Conservation (phyloP, 2,797 vertebrate species). For the Avahi laniger region DNA sequence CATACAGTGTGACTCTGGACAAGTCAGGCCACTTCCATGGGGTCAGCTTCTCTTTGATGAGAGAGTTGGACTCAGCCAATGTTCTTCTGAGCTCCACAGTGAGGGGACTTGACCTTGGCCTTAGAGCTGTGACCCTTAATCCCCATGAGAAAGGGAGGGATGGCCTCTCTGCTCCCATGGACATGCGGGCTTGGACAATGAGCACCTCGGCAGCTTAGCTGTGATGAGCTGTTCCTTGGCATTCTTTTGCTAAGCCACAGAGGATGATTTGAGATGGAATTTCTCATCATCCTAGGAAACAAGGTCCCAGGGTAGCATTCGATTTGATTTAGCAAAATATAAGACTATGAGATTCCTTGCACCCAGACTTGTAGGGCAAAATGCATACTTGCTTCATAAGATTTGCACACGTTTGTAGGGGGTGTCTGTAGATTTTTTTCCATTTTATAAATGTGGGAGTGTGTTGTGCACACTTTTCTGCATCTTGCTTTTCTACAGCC, state of each 20-base stretch:
- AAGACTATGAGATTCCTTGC: neutral
- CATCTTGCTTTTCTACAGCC: too few relatives aligned
- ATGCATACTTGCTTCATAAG: neutral
- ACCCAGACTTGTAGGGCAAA: neutral
- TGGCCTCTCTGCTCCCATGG: fast-evolving
- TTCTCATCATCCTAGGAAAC: neutral
- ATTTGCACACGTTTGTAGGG: too few relatives aligned
- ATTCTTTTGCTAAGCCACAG: neutral
- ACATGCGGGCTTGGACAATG: fast-evolving
- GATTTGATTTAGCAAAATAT: neutral
- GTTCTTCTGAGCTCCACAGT: neutral
- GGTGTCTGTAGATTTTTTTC: too few relatives aligned
- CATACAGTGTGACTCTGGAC: fast-evolving
- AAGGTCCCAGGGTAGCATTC: neutral
- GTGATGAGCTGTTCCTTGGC: fast-evolving
- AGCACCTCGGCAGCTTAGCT: neutral
- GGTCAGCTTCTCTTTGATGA: neutral
- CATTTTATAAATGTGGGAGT: too few relatives aligned
- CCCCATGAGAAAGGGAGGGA: neutral
- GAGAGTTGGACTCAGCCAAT: neutral
- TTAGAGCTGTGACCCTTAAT: neutral
- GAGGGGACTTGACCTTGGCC: neutral
- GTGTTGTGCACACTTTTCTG: too few relatives aligned
- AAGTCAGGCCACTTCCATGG: fast-evolving
- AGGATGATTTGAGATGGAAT: neutral